Evolutionary conservation across 2,797 vertebrate genomes (phyloP).

Genomic region (Percopsis omiscomaycus): DNA sequence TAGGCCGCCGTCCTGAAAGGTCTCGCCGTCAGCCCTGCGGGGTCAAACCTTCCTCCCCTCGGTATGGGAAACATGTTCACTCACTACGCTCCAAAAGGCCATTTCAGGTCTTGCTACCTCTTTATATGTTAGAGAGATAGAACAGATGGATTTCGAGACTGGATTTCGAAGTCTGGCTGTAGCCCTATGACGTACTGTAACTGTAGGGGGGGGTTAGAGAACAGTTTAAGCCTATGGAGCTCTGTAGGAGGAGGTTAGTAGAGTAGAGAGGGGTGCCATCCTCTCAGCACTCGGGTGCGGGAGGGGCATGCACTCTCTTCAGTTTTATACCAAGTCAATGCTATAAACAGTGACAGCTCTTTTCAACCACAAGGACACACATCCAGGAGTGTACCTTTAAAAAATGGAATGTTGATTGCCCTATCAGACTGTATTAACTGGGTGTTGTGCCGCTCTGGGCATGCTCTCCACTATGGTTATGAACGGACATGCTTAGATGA

Average conservation of each 20-base stretch:
- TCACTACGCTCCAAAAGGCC: background rate
- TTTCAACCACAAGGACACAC: too few relatives aligned
- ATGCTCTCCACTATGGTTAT: constrained; percentile 13
- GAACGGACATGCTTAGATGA: constrained; percentile 33
- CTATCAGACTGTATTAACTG: constrained; percentile 29
- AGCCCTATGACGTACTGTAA: background rate
- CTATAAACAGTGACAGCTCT: background rate
- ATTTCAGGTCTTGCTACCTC: constrained; percentile 25
- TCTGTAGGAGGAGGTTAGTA: too few relatives aligned
- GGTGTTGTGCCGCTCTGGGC: constrained; percentile 37
- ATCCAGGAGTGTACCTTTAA: constrained; percentile 1
- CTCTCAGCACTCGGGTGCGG: too few relatives aligned
- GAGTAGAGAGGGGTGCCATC: too few relatives aligned
- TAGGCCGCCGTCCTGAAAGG: constrained; percentile 52
- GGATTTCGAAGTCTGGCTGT: constrained; percentile 23
- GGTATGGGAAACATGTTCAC: too few relatives aligned
- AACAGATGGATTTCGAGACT: constrained; percentile 29
- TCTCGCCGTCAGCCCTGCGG: constrained; percentile 2
- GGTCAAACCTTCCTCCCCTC: too few relatives aligned
- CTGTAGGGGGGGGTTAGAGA: too few relatives aligned
- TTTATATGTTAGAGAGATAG: constrained; percentile 16
- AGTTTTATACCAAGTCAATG: background rate
- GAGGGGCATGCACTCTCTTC: too few relatives aligned
- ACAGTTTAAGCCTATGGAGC: too few relatives aligned
- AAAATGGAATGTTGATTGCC: constrained; percentile 25